These are phyloP conservation scores for Acanthosepion lycidas DNA, from an alignment of 2,888 invertebrate species.

Conservation along the genomic window DNA sequence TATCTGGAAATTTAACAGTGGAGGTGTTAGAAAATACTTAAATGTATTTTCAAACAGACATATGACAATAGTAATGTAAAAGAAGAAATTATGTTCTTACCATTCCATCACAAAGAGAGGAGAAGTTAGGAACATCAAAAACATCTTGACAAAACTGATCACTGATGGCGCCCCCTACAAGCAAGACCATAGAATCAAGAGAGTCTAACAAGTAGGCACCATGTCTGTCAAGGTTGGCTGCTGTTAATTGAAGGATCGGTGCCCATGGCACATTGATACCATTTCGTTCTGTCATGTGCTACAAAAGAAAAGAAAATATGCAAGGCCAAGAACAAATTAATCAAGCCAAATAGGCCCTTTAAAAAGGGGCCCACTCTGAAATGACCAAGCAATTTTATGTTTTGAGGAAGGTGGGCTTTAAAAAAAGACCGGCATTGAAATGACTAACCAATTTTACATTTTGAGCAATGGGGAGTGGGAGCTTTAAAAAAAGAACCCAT, in stretches of 20 bases:
- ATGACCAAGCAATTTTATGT: no score
- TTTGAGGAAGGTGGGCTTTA: no score
- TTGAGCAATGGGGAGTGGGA: no score
- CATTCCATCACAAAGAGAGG: constrained; percentile 67
- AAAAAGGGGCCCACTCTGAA: no score
- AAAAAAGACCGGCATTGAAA: no score
- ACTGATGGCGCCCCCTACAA: constrained; percentile 87
- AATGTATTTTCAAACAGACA: no score
- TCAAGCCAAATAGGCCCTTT: no score
- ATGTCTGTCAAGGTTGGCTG: constrained; percentile 81
- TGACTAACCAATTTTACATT: no score
- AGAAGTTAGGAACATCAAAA: constrained; percentile 79
- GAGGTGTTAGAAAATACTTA: no score
- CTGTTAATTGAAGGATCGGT: constrained; percentile 88
- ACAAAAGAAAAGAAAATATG: constrained; percentile 49
- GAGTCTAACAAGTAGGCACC: constrained; percentile 95
- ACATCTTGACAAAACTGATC: constrained; percentile 84
- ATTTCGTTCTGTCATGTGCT: constrained; percentile 71
- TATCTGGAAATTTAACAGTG: no score
- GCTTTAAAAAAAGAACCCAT: no score
- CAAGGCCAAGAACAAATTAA: no score
- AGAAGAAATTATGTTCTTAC: constrained; percentile 56
- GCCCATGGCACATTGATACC: constrained; percentile 77
- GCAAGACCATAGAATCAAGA: constrained; percentile 86
- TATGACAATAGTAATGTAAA: background rate